These are phyloP conservation scores for Eledone cirrhosa DNA, from an alignment of 2,888 invertebrate species.

Conservation along the genomic window DNA sequence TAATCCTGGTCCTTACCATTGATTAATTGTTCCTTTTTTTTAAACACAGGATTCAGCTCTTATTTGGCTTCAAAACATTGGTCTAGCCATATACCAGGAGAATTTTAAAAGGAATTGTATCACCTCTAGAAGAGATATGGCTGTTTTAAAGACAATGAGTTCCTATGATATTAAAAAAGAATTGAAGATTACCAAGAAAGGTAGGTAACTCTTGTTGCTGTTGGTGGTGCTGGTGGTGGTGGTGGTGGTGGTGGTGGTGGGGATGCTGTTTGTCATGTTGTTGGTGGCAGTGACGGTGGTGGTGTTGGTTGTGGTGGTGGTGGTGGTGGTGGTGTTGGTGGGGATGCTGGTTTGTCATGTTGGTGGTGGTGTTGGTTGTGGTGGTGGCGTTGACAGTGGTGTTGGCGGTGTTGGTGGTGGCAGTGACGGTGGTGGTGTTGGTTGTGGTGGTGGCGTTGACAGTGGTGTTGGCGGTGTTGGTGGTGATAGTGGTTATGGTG, in stretches of 20 bases:
- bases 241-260: too few species aligned
- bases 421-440: too few species aligned
- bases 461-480: too few species aligned
- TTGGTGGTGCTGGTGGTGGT: not conserved
- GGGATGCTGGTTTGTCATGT: too few species aligned
- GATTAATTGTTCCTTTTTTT: not conserved
- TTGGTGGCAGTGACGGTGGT: too few species aligned
- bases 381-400: not conserved
- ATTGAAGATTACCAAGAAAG: conserved; percentile 53
- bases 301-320: too few species aligned
- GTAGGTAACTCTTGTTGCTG: conserved; percentile 35
- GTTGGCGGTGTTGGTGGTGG: not conserved
- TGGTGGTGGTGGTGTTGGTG: too few species aligned
- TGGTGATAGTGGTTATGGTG: too few species aligned
- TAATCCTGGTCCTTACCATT: too few species aligned
- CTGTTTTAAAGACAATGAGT: conserved; percentile 53
- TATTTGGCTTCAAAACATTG: conserved; percentile 55
- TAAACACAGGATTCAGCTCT: conserved; percentile 43
- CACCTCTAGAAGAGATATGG: conserved; percentile 49
- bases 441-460: too few species aligned
- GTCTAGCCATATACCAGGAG: conserved; percentile 47
- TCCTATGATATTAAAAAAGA: conserved; percentile 51
- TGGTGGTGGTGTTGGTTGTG: too few species aligned
- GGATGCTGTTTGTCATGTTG: too few species aligned
- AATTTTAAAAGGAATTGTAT: conserved; percentile 53